A percentile compares a stretch with the other conserved stretches of the same genome.
phyloP scores from a whole-genome alignment of 2,888 invertebrate genomes.

The Himalopsyche japonica region DNA sequence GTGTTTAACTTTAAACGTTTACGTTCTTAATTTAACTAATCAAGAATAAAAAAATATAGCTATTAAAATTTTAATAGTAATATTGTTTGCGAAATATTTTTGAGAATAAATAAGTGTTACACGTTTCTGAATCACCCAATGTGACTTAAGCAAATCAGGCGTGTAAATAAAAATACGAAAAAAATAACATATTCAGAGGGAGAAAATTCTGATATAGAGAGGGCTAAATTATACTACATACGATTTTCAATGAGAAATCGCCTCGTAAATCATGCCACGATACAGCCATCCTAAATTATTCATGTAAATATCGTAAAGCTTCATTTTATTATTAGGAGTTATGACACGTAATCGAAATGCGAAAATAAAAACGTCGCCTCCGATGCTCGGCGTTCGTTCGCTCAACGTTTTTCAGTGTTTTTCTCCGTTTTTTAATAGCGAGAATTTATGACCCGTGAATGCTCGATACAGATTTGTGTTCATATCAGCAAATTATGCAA shows the following conservation, averaged over 20 bases:
- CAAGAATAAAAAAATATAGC: too few species aligned
- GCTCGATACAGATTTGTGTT: not conserved
- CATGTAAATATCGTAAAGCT: slow-evolving; percentile 28
- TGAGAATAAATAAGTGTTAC: not conserved
- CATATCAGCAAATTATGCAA: not conserved
- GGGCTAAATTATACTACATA: slow-evolving; percentile 18
- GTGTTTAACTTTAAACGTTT: too few species aligned
- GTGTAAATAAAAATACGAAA: slow-evolving; percentile 37
- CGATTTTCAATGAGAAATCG: slow-evolving; percentile 37
- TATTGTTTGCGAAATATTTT: too few species aligned
- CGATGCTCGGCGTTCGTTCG: not conserved
- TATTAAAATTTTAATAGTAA: too few species aligned
- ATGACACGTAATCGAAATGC: slow-evolving; percentile 30
- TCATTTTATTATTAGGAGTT: slow-evolving; percentile 31
- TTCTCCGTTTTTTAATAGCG: not conserved
- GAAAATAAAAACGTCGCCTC: not conserved
- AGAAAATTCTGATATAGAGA: not conserved
- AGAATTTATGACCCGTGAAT: not conserved
- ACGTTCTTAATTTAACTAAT: too few species aligned
- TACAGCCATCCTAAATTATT: slow-evolving; percentile 29
- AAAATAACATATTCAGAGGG: not conserved
- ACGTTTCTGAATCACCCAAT: not conserved
- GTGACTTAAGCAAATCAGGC: slow-evolving; percentile 40
- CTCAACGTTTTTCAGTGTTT: not conserved
- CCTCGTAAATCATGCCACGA: slow-evolving; percentile 29